Conservation (phyloP, 2,888 invertebrate species). For the Drosophila ezoana region DNA sequence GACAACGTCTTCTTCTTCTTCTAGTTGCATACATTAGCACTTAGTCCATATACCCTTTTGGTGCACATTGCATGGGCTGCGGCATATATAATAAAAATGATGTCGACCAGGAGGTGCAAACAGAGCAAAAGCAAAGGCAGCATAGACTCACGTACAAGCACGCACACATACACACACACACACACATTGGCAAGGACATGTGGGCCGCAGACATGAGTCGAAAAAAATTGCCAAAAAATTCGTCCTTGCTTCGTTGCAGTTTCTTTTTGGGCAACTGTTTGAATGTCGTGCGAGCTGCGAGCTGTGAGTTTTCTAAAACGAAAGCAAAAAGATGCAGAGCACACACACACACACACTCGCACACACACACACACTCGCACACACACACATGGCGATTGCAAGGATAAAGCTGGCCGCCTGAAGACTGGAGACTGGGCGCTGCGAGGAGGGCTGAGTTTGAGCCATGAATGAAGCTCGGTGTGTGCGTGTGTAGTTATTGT, state of each 20-base stretch:
- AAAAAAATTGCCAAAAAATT: slow-evolving; percentile 83
- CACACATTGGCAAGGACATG: slow-evolving; percentile 2
- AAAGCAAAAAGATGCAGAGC: slow-evolving; percentile 77
- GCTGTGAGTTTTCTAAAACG: slow-evolving; percentile 77
- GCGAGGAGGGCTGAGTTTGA: slow-evolving; percentile 49
- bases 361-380: slow-evolving; percentile 13
- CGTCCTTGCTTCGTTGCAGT: slow-evolving; percentile 84
- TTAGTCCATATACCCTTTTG: too few species aligned
- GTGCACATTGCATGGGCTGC: too few species aligned
- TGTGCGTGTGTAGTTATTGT: slow-evolving; percentile 19
- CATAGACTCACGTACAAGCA: slow-evolving; percentile 12
- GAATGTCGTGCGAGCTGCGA: slow-evolving; percentile 70
- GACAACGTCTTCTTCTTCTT: too few species aligned
- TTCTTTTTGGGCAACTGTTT: slow-evolving; percentile 77
- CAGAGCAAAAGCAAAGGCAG: slow-evolving; percentile 52
- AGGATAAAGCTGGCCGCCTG: slow-evolving; percentile 57
- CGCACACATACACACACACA: slow-evolving; percentile 1
- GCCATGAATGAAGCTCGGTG: slow-evolving; percentile 66
- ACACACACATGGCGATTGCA: slow-evolving; percentile 31
- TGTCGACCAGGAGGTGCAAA: slow-evolving; percentile 33
- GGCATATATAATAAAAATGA: slow-evolving; percentile 34
- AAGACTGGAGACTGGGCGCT: slow-evolving; percentile 32
- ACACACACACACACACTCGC: slow-evolving; percentile 13
- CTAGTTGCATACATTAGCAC: too few species aligned
- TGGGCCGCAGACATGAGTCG: slow-evolving; percentile 27